Evolutionary conservation across 2,113 vertebrate genomes (phyloP).

Genomic region (Phalacrocorax aristotelis): DNA sequence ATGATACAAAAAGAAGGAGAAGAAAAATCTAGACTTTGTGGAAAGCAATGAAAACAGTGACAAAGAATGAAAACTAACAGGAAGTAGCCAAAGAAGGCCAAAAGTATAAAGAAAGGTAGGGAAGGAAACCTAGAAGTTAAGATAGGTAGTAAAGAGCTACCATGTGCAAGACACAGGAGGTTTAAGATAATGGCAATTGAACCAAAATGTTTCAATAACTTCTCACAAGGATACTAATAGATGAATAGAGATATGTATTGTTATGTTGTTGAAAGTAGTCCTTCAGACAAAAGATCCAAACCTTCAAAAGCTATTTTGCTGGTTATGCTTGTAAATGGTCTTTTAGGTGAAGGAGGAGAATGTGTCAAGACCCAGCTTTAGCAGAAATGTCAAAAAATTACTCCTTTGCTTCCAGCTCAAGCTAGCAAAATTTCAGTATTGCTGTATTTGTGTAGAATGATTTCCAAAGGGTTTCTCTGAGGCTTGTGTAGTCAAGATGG

Average conservation of each 20-base stretch:
- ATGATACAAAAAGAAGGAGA: neutral
- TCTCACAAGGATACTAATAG: neutral
- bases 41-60: neutral
- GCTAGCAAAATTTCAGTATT: neutral
- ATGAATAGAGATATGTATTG: neutral
- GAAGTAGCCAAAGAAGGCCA: neutral
- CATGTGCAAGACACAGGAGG: accelerated
- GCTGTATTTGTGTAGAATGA: neutral
- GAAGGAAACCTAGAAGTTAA: neutral
- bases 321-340: neutral
- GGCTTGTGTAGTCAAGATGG: neutral
- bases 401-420: neutral
- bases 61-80: neutral
- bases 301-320: neutral
- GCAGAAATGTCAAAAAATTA: neutral
- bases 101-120: neutral
- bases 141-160: neutral
- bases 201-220: neutral
- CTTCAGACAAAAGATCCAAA: neutral
- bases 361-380: neutral
- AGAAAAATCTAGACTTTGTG: neutral
- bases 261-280: neutral
- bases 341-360: neutral
- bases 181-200: neutral
- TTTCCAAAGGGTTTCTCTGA: neutral